These are phyloP conservation scores for Drosophila chauvacae DNA, from an alignment of 1,140 invertebrate genomes.

Conservation along the genomic window DNA sequence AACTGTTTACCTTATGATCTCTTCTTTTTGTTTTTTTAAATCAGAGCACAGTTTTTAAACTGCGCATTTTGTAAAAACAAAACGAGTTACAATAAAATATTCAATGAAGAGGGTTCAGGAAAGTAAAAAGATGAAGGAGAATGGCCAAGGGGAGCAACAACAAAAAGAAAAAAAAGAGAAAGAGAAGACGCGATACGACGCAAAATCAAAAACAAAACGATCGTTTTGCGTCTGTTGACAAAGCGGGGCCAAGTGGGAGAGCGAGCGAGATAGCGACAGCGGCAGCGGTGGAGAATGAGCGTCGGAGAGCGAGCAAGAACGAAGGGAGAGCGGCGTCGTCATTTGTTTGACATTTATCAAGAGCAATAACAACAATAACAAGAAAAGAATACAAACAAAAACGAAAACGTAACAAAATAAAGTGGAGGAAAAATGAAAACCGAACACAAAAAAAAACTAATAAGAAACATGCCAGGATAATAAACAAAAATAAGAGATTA, in stretches of 20 bases:
- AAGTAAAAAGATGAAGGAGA: slow-evolving; percentile 4
- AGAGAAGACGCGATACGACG: slow-evolving; percentile 25
- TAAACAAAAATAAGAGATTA: slow-evolving; percentile 20
- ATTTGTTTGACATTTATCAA: slow-evolving; percentile 60
- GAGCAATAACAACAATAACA: slow-evolving; percentile 25
- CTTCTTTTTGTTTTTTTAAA: not conserved
- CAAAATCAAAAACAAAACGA: slow-evolving; percentile 55
- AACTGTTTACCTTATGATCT: not conserved
- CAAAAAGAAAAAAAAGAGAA: slow-evolving; percentile 6
- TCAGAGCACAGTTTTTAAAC: slow-evolving; percentile 12
- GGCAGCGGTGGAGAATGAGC: not conserved
- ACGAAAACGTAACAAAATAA: not conserved
- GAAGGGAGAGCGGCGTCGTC: slow-evolving; percentile 9
- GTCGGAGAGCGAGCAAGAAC: not conserved
- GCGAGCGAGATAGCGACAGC: slow-evolving; percentile 3
- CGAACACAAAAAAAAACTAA: slow-evolving; percentile 16
- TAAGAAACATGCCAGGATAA: slow-evolving; percentile 16
- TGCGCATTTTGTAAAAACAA: slow-evolving; percentile 34
- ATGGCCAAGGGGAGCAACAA: not conserved
- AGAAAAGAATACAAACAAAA: slow-evolving; percentile 18
- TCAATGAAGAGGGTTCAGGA: slow-evolving; percentile 26
- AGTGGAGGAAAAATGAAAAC: slow-evolving; percentile 8
- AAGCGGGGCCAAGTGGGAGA: slow-evolving; percentile 16
- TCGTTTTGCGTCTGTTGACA: slow-evolving; percentile 66
- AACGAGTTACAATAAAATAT: slow-evolving; percentile 36